Percentiles rank a stretch among this genome's conserved stretches.
phyloP scores from a whole-genome alignment of 2,113 vertebrate species.

The Lucifuga dentata region DNA sequence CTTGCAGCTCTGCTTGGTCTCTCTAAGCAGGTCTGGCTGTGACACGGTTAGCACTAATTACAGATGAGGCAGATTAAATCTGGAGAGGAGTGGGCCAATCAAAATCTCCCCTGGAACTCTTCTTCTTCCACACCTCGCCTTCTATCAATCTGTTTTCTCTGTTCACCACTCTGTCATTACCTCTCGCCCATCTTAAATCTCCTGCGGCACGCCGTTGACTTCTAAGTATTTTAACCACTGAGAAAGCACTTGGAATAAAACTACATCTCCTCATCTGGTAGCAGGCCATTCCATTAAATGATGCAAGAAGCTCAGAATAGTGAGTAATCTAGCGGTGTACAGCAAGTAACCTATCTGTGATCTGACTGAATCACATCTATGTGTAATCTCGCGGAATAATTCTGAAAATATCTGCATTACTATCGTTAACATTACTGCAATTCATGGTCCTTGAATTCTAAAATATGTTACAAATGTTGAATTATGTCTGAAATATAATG shows the following conservation, averaged over 20 bases:
- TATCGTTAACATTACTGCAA: too few species aligned
- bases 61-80: slow-evolving; percentile 70
- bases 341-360: too few species aligned
- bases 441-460: too few species aligned
- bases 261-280: neutral
- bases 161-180: slow-evolving; percentile 11
- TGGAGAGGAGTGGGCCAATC: slow-evolving; percentile 60
- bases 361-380: too few species aligned
- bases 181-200: slow-evolving; percentile 13
- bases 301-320: slow-evolving; percentile 6
- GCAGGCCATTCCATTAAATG: neutral
- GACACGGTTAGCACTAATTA: slow-evolving; percentile 61
- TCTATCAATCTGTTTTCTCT: slow-evolving; percentile 5
- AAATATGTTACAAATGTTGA: too few species aligned
- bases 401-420: too few species aligned
- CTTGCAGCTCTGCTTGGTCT: slow-evolving; percentile 5
- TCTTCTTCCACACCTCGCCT: slow-evolving; percentile 5
- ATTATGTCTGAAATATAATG: too few species aligned
- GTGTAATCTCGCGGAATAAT: too few species aligned
- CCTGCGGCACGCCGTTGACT: slow-evolving; percentile 12
- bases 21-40: slow-evolving; percentile 47
- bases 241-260: neutral
- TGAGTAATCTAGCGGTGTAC: neutral
- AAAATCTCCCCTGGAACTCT: slow-evolving; percentile 58
- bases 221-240: neutral